Evolutionary conservation across 2,113 vertebrate species (phyloP), one percentile per base, ranked within the genome.

Genomic region (Cottus gobio): DNA sequence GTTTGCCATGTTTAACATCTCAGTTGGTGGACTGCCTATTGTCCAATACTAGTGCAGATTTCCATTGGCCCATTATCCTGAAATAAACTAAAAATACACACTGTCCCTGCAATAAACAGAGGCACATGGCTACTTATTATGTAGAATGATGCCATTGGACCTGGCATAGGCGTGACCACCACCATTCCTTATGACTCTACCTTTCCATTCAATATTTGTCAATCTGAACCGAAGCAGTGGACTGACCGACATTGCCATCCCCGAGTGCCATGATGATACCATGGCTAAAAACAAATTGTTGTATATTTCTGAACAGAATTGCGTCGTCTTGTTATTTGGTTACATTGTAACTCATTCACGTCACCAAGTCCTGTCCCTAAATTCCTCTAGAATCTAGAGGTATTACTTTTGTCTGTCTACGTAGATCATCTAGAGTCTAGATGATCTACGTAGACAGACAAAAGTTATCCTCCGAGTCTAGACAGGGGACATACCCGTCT

Each of bases 401-500:
- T n/a, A n/a, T n/a, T n/a, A n/a, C n/a, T n/a, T n/a, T n/a, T n/a
- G n/a, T n/a, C n/a, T n/a, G n/a, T n/a, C n/a, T n/a, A n/a, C n/a
- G n/a, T n/a, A n/a, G n/a, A n/a, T n/a, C n/a, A n/a, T n/a, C n/a
- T n/a, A n/a, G n/a, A n/a, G n/a, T n/a, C 28, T 52, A 1, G 20
- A 58, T 68, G 54, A 67, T 3, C 34, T 36, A 42, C 20, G 13
- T 54, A 68, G 24, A 77, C 8, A 70, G 58, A 79, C 39, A 18
- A 24, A 64, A 76, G 31, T 28, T 61, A 62, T 73, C 54, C n/a
- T 74, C 37, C 0, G 24, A 73, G 82, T 88, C 89, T 79, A 90
- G 90, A 91, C 83, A 71, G 37, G 52, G 73, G 65, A 88, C 87
- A 91, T 85, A 89, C 75, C 76, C 87, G 61, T 86, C 82, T 89